Percentiles rank a stretch among this genome's conserved stretches.
phyloP scores from a whole-genome alignment of 1,140 invertebrate genomes.

The Ctenoplectra terminalis region DNA sequence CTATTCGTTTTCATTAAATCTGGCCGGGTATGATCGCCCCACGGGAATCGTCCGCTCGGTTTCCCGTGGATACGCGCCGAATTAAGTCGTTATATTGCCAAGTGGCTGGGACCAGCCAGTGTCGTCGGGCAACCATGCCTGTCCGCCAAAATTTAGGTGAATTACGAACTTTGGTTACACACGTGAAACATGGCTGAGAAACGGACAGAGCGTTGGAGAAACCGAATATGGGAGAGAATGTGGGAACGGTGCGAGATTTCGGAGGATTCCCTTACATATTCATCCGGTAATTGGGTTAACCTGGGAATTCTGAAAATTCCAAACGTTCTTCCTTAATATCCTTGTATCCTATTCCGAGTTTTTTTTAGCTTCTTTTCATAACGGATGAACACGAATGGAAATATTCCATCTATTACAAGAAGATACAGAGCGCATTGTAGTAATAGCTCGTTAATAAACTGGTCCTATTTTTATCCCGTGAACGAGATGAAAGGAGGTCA shows the following conservation, averaged over 20 bases:
- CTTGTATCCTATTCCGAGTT: neutral
- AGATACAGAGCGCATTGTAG: neutral
- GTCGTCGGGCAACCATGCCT: slow-evolving; percentile 2
- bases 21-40: slow-evolving; percentile 46
- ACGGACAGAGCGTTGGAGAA: no score
- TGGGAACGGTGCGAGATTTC: slow-evolving; percentile 18
- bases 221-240: no score
- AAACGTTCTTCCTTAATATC: neutral
- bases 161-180: slow-evolving; percentile 65
- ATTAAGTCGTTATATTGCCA: slow-evolving; percentile 62
- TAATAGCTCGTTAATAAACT: neutral
- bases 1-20: slow-evolving; percentile 67
- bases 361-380: neutral
- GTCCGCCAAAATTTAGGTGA: slow-evolving; percentile 50
- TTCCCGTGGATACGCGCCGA: slow-evolving; percentile 35
- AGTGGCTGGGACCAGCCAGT: slow-evolving; percentile 27
- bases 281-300: slow-evolving; percentile 46
- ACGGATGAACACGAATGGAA: neutral
- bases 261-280: slow-evolving; percentile 30
- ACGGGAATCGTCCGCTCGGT: slow-evolving; percentile 36
- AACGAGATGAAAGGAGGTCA: slow-evolving; percentile 8
- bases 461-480: neutral
- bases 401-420: neutral
- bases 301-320: neutral
- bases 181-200: neutral